These are phyloP conservation scores for Hybognathus amarus DNA, from an alignment of 2,797 vertebrate genomes.

Conservation along the genomic window DNA sequence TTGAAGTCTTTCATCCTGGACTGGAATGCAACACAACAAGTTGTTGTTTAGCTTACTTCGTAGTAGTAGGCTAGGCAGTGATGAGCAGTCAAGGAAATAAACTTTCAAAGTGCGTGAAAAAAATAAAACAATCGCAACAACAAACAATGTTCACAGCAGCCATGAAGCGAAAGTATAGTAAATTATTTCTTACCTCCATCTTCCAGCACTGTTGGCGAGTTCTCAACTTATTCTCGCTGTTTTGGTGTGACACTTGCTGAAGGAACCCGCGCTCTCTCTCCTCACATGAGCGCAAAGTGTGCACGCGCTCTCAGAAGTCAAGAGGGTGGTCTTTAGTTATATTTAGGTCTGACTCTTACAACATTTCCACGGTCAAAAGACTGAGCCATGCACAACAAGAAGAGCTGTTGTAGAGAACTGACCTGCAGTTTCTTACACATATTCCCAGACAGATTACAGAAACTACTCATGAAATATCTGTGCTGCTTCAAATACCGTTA, in stretches of 20 bases:
- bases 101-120: neutral
- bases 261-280: slow-evolving; percentile 16
- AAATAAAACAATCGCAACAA: neutral
- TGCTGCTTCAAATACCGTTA: neutral
- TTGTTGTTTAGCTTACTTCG: neutral
- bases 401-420: neutral
- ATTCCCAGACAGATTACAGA: neutral
- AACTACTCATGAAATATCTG: neutral
- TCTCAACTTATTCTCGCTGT: slow-evolving; percentile 28
- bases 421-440: neutral
- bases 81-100: neutral
- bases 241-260: slow-evolving; percentile 40
- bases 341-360: slow-evolving; percentile 57
- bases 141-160: neutral
- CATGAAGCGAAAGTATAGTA: neutral
- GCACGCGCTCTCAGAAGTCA: slow-evolving; percentile 7
- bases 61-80: too few relatives aligned
- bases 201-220: slow-evolving; percentile 14
- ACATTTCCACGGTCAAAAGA: slow-evolving; percentile 33
- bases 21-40: neutral
- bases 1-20: neutral
- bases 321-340: slow-evolving; percentile 57
- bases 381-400: slow-evolving; percentile 22
- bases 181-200: slow-evolving; percentile 37
- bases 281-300: slow-evolving; percentile 4